phyloP scores from a whole-genome alignment of 2,113 vertebrate species.

The Otus sunia region DNA sequence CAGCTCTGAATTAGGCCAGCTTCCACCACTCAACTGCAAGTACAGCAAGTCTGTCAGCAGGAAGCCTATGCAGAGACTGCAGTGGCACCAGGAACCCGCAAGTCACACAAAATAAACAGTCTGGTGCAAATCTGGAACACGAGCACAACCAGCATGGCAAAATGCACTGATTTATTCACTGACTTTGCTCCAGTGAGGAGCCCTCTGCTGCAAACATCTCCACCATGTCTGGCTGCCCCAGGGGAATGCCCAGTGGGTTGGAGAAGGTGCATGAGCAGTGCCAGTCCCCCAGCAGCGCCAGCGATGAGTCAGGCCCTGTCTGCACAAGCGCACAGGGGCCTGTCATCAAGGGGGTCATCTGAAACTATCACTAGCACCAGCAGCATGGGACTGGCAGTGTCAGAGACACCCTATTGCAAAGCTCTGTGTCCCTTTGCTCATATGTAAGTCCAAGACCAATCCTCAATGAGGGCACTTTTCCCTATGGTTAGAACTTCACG shows the following conservation, averaged over 20 bases:
- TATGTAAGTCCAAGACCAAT: not conserved
- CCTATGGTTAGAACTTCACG: not conserved
- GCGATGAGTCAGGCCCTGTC: not conserved
- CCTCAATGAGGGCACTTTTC: not conserved
- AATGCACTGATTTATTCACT: not conserved
- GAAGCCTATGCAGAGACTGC: not conserved
- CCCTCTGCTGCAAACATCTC: not conserved
- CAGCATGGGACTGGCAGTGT: fast-evolving
- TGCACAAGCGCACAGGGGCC: not conserved
- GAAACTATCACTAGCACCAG: not conserved
- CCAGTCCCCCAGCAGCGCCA: not conserved
- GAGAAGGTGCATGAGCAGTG: not conserved
- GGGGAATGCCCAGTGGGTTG: not conserved
- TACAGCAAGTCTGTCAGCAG: not conserved
- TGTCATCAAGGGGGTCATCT: not conserved
- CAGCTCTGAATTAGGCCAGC: not conserved
- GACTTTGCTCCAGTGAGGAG: not conserved
- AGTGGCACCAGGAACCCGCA: not conserved
- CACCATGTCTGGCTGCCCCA: not conserved
- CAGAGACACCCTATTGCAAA: fast-evolving
- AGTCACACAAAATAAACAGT: slow-evolving; percentile 13
- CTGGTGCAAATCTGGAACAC: not conserved
- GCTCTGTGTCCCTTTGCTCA: not conserved
- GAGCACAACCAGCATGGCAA: not conserved
- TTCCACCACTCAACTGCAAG: not conserved